Percentiles rank a stretch among this genome's conserved stretches.
Conservation (phyloP, 2,888 invertebrate genomes). For the Diarsia dahlii region DNA sequence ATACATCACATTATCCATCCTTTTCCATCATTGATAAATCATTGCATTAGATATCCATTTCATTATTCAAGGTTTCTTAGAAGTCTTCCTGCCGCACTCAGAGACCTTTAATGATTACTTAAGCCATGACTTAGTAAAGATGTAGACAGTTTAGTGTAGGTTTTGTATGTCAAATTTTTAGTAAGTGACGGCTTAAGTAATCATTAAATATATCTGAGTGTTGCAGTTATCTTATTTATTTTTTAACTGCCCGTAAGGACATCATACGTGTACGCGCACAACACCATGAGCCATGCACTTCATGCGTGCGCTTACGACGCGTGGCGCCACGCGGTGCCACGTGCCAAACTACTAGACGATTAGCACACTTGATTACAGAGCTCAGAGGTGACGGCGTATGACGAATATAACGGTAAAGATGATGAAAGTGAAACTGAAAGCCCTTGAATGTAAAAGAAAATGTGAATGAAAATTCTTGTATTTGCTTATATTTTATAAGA, state of each 20-base stretch:
- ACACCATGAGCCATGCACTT: background rate
- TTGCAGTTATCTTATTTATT: background rate
- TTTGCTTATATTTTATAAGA: no score
- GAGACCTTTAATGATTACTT: no score
- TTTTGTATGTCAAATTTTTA: no score
- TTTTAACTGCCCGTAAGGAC: background rate
- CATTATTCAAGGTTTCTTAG: background rate
- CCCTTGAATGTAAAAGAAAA: slow-evolving; percentile 24
- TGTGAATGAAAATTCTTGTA: background rate
- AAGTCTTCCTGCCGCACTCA: no score
- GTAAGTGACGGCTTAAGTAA: no score
- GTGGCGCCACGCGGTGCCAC: slow-evolving; percentile 34
- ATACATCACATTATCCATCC: background rate
- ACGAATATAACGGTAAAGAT: slow-evolving; percentile 35
- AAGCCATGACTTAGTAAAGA: no score
- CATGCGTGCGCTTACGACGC: background rate
- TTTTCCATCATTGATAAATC: background rate
- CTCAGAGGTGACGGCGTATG: slow-evolving; percentile 18
- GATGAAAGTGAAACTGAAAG: slow-evolving; percentile 20
- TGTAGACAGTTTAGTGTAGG: no score
- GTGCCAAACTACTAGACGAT: slow-evolving; percentile 30
- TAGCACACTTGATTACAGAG: slow-evolving; percentile 17
- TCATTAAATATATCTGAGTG: no score
- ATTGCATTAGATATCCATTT: background rate
- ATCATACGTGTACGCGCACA: slow-evolving; percentile 16